A percentile compares a stretch with the other conserved stretches of the same genome.
Evolutionary conservation across 2,888 invertebrate species (phyloP).

Genomic region (Nymphalis polychloros): DNA sequence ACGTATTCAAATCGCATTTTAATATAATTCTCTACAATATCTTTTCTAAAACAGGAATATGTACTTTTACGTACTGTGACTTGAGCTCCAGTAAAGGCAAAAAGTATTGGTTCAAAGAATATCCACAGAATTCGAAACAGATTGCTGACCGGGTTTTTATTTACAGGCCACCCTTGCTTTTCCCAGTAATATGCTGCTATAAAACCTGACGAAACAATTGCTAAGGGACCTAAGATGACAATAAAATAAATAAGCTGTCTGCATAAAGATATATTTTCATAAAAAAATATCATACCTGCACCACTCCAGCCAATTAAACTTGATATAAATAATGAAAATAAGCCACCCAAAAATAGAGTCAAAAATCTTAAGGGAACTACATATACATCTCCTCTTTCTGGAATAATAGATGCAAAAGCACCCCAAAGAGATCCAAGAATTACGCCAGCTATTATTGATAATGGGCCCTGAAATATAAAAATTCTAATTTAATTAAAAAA

Average conservation of each 20-base stretch:
- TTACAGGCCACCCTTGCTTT: constrained; percentile 87
- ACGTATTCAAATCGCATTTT: not conserved
- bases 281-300: constrained; percentile 62
- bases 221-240: constrained; percentile 82
- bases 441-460: constrained; percentile 87
- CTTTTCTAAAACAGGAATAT: not conserved
- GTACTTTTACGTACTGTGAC: constrained; percentile 80
- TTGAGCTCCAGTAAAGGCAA: constrained; percentile 93
- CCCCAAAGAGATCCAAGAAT: constrained; percentile 88
- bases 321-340: constrained; percentile 90
- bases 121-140: constrained; percentile 92
- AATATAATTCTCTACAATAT: too few species aligned
- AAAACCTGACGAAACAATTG: constrained; percentile 87
- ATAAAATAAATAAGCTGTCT: not conserved
- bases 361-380: constrained; percentile 86
- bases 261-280: not conserved
- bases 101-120: constrained; percentile 93
- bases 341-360: constrained; percentile 86
- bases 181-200: constrained; percentile 87
- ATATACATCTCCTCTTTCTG: constrained; percentile 86
- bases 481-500: not conserved
- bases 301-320: constrained; percentile 84
- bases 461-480: constrained; percentile 76
- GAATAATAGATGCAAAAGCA: constrained; percentile 85
- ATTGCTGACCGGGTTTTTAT: constrained; percentile 88